Conservation (phyloP, 2,797 vertebrate genomes). For the Helostoma temminkii region DNA sequence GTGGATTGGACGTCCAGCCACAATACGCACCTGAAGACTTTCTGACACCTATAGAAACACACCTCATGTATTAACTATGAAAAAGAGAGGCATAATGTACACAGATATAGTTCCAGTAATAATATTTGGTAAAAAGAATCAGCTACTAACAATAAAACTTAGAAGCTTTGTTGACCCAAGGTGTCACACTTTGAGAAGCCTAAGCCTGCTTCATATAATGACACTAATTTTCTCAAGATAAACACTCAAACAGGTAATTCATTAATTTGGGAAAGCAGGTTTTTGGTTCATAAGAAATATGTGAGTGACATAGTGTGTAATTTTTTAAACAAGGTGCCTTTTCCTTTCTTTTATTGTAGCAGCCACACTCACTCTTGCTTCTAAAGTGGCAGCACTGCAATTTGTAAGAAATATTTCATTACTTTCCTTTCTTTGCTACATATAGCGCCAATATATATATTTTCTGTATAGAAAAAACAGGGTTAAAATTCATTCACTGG, state of each 20-base stretch:
- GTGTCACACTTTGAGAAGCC: conserved; percentile 1
- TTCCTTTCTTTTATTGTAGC: conserved; percentile 44
- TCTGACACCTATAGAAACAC: conserved; percentile 87
- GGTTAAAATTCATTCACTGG: neutral
- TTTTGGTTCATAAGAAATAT: neutral
- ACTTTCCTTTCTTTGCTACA: conserved; percentile 3
- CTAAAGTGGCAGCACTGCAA: conserved; percentile 47
- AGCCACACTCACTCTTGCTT: conserved; percentile 29
- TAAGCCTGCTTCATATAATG: conserved; percentile 14
- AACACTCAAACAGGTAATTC: conserved; percentile 28
- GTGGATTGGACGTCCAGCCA: conserved; percentile 95
- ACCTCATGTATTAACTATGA: neutral
- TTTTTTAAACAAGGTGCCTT: conserved; percentile 41
- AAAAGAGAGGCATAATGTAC: neutral
- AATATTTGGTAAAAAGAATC: neutral
- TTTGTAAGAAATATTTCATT: conserved; percentile 40
- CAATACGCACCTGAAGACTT: conserved; percentile 90
- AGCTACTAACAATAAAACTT: neutral
- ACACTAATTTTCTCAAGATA: conserved; percentile 42
- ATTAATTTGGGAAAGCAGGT: conserved; percentile 39
- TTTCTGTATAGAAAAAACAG: conserved; percentile 7
- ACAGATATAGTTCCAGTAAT: neutral
- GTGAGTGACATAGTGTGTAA: conserved; percentile 16
- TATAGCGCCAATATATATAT: neutral
- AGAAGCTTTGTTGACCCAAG: conserved; percentile 6